Evolutionary conservation across 1,140 invertebrate genomes (phyloP), one percentile per base, ranked within the genome.

Genomic region (Rhopalosiphum maidis): DNA sequence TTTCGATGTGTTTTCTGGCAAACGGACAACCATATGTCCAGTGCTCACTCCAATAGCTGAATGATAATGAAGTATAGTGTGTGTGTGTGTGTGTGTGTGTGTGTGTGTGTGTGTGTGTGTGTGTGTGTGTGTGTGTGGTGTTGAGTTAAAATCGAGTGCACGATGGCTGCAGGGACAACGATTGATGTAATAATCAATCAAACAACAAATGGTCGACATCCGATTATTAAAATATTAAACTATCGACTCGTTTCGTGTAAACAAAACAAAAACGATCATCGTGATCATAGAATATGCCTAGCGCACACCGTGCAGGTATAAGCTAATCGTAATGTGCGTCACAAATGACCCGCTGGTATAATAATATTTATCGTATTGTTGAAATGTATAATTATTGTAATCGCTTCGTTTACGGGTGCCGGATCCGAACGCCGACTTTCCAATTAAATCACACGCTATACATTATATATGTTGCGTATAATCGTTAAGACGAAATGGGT

Each of bases 361-460:
- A 41, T 77, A 18, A 77, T 77, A 15, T 77, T n/a, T 35, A n/a
- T n/a, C 25, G 25, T 30, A 18, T 77, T 77, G 60, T 77, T 77
- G 30, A n/a, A 77, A n/a, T n/a, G 60, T n/a, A 77, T 77, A 77
- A 77, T 77, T 77, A 77, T 77, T n/a, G 60, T 77, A 77, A 77
- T 77, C 60, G 60, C n/a, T 21, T 18, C 60, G n/a, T 18, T 77
- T n/a, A 6, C 60, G 30, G 30, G 30, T n/a, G n/a, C 60, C 60
- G 30, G 30, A 30, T n/a, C 6, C 30, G 60, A 77, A n/a, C 30
- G 15, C 60, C 60, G 60, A 77, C 11, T 77, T 77, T n/a, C 60
- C 60, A 77, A 77, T 77, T 77, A 77, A 77, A 77, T 77, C 60
- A 77, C 60, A n/a, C n/a, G 60, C 60, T 22, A 77, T 77, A 77